These are phyloP conservation scores for Scrobipalpa costella DNA, from an alignment of 2,888 invertebrate genomes.

Conservation along the genomic window DNA sequence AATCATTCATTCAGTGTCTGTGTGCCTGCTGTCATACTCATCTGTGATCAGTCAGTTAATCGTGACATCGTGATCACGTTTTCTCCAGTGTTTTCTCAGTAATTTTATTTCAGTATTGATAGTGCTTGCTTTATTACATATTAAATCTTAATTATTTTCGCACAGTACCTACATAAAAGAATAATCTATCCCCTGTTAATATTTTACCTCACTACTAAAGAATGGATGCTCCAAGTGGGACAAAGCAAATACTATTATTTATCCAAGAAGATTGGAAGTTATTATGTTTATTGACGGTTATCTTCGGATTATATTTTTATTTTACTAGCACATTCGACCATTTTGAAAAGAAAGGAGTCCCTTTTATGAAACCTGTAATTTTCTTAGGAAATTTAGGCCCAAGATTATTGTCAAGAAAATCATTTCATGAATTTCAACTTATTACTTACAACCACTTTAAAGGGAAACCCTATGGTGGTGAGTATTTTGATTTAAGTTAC, in stretches of 20 bases:
- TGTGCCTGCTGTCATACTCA: no score
- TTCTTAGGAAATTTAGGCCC: slow-evolving; percentile 75
- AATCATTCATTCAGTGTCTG: no score
- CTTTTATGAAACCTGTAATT: slow-evolving; percentile 68
- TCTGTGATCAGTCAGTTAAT: no score
- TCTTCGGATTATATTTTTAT: slow-evolving; percentile 63
- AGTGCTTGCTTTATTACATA: not conserved
- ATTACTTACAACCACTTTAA: slow-evolving; percentile 71
- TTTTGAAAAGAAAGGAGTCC: slow-evolving; percentile 71
- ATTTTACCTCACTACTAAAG: no score
- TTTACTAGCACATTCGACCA: slow-evolving; percentile 70
- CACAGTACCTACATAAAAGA: not conserved
- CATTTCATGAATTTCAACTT: slow-evolving; percentile 72
- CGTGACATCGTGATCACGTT: no score
- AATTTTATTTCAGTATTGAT: no score
- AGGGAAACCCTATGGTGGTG: slow-evolving; percentile 73
- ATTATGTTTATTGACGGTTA: slow-evolving; percentile 51
- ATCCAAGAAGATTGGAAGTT: slow-evolving; percentile 64
- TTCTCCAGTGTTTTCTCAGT: no score
- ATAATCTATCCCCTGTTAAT: not conserved
- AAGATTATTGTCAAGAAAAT: slow-evolving; percentile 62
- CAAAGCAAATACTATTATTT: slow-evolving; percentile 48
- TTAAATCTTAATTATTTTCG: no score
- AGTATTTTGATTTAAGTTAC: slow-evolving; percentile 36
- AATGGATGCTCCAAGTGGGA: slow-evolving; percentile 34